Conservation (phyloP, 2,888 invertebrate genomes). For the Nephrotoma flavescens region DNA sequence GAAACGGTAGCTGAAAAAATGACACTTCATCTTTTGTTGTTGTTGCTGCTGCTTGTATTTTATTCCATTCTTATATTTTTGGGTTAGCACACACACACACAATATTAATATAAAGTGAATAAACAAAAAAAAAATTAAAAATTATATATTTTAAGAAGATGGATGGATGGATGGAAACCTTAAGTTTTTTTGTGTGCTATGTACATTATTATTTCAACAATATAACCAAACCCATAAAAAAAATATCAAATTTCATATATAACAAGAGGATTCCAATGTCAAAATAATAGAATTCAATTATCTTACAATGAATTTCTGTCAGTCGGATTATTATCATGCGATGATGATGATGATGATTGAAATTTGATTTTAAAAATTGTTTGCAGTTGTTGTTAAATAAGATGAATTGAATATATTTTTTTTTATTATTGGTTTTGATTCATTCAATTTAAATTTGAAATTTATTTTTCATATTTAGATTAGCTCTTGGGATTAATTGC, state of each 20-base stretch:
- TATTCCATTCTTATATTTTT: background rate
- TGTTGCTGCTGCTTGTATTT: background rate
- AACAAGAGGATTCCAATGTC: background rate
- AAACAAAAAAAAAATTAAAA: background rate
- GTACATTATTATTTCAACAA: background rate
- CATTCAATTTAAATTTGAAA: background rate
- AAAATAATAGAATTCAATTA: background rate
- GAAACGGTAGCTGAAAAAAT: background rate
- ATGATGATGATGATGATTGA: background rate
- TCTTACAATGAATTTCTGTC: background rate
- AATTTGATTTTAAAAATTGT: background rate
- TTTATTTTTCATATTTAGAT: background rate
- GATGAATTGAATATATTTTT: background rate
- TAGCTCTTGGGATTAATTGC: background rate
- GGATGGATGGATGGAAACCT: background rate
- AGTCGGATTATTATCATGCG: background rate
- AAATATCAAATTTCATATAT: background rate
- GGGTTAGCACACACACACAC: background rate
- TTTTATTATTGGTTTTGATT: background rate
- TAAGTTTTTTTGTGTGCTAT: background rate
- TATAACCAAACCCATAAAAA: background rate
- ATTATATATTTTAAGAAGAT: background rate
- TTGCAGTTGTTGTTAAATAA: background rate
- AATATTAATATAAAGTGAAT: background rate
- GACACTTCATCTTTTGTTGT: background rate